Evolutionary conservation across 2,113 vertebrate species (phyloP).

Genomic region (Zosterops hypoxanthus): DNA sequence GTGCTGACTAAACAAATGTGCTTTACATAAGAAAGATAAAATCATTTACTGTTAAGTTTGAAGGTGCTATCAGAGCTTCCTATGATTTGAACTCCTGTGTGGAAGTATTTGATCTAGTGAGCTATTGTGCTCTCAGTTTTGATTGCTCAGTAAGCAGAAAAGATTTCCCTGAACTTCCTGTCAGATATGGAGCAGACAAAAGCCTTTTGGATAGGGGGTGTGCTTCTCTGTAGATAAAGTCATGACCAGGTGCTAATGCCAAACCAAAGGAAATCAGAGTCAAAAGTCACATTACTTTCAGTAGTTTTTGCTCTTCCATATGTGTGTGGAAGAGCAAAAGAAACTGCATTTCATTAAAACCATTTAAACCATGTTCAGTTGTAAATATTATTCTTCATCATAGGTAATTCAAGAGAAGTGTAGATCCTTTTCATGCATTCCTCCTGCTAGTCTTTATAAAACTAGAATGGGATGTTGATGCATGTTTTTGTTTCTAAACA

Average conservation of each 20-base stretch:
- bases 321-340: neutral
- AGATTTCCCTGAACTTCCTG: neutral
- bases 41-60: neutral
- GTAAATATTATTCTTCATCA: neutral
- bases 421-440: neutral
- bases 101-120: neutral
- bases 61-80: neutral
- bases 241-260: neutral
- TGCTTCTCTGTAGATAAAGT: neutral
- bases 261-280: neutral
- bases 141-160: neutral
- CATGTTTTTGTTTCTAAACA: neutral
- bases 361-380: neutral
- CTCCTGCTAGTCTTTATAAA: neutral
- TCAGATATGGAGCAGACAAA: neutral
- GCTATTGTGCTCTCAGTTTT: neutral
- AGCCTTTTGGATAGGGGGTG: neutral
- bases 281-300: neutral
- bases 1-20: neutral
- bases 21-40: slow-evolving; percentile 34
- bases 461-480: neutral
- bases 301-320: accelerated
- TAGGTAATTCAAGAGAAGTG: neutral
- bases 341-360: neutral
- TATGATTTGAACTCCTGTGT: neutral